Evolutionary conservation across 2,797 vertebrate genomes (phyloP).

Genomic region (Enoplosus armatus): DNA sequence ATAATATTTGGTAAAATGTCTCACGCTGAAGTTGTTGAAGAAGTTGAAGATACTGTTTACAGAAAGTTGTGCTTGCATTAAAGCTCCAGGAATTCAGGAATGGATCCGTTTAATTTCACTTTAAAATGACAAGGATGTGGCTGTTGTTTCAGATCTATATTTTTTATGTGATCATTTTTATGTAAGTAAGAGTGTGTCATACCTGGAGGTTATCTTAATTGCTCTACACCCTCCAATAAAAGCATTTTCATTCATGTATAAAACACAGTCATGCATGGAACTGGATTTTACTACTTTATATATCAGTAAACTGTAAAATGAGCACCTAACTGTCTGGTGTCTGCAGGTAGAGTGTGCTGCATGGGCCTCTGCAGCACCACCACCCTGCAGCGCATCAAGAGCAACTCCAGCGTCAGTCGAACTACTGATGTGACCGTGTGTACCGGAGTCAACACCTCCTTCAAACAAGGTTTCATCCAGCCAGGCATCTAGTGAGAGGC

Average conservation of each 20-base stretch:
- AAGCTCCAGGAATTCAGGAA: not conserved
- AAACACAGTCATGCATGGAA: not conserved
- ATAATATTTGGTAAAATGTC: constrained; percentile 83
- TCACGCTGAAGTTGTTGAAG: not conserved
- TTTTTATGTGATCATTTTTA: not conserved
- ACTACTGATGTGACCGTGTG: constrained; percentile 77
- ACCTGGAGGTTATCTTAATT: not conserved
- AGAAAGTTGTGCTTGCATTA: not conserved
- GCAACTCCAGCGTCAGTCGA: constrained; percentile 75
- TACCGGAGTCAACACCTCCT: constrained; percentile 74
- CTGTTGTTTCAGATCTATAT: not conserved
- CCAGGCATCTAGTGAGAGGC: constrained; percentile 83
- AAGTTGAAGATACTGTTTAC: not conserved
- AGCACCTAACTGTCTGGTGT: not conserved
- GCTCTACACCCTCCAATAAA: not conserved
- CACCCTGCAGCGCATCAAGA: constrained; percentile 79
- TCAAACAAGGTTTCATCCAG: constrained; percentile 81
- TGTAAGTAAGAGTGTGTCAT: not conserved
- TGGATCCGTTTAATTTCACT: not conserved
- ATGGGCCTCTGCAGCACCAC: constrained; percentile 76
- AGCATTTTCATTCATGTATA: not conserved
- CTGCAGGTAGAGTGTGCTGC: constrained; percentile 73
- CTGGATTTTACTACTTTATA: not conserved
- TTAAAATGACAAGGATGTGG: not conserved
- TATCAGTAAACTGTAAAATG: not conserved